Evolutionary conservation across 2,888 invertebrate species (phyloP), one percentile per base, ranked within the genome.

Genomic region (Agrilus mali): DNA sequence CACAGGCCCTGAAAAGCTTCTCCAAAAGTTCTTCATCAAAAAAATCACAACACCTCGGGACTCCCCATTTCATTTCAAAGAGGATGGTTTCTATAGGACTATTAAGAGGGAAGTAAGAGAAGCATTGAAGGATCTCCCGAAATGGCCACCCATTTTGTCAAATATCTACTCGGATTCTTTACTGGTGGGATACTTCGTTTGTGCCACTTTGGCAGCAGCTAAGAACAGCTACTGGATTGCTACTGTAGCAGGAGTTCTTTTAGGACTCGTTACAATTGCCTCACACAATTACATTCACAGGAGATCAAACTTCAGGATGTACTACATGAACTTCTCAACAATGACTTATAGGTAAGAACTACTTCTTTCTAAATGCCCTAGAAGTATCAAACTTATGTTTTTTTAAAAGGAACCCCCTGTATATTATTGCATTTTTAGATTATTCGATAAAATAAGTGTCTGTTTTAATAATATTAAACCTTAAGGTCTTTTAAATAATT

Each of bases 221-320:
- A 10, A 10, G 8, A 53, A 50, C 10, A 44, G 56, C 2, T 50
- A 65, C 61, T 67, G 47, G 60, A 67, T 70, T 33, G 74, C 68
- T 36, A 41, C 66, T 13, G 35, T 78, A 20, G 71, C 78, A 16
- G 83, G 78, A 1, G 40, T 74, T 2, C 65, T 74, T 2, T 59
- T 86, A 2, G 68, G 73, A 1, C 74, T 79, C 70, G 67, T 75
- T 0, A 66, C 73, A 0, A 72, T 82, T 10, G 70, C 73, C 2
- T 74, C 80, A 1, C 88, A 89, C 59, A 88, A 87, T 60, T 88
- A 79, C 57, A 78, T 86, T 53, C 88, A 88, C 58, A 74, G 76
- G 53, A 75, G 71, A 45, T 79, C 85, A 45, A 86, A 80, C 60
- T 84, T 82, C 73, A 74, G 85, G 43, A 86, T 86, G 82, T 82